Evolutionary conservation across 2,113 vertebrate species (phyloP).

Genomic region (Petrocephalus microphthalmus): DNA sequence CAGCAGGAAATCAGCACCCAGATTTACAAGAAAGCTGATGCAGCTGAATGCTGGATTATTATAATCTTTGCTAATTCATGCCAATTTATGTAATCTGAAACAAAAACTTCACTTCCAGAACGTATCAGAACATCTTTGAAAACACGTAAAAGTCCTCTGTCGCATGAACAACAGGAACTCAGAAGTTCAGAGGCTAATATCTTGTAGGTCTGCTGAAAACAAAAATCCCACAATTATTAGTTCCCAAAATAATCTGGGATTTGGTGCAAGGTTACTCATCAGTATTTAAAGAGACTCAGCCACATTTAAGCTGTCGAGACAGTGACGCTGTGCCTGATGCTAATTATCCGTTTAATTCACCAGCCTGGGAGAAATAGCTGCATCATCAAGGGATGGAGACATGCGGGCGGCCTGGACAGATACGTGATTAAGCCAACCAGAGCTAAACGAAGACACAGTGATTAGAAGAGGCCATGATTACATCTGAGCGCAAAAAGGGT

Average conservation of each 20-base stretch:
- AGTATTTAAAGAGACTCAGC: not conserved
- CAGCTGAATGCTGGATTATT: not conserved
- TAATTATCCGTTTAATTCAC: constrained; percentile 11
- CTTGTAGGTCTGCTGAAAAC: not conserved
- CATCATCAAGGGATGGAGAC: not conserved
- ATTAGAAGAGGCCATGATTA: not conserved
- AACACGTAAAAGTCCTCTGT: not conserved
- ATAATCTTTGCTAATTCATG: not conserved
- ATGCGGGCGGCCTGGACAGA: not conserved
- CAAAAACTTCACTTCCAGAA: not conserved
- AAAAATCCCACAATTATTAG: not conserved
- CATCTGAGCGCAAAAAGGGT: not conserved
- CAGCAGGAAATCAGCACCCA: not conserved
- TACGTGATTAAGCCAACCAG: not conserved
- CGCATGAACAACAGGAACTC: not conserved
- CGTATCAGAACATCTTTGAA: not conserved
- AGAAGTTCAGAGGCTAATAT: not conserved
- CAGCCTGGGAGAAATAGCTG: not conserved
- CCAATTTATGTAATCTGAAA: not conserved
- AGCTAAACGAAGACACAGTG: not conserved
- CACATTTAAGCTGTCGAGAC: not conserved
- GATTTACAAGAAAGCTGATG: not conserved
- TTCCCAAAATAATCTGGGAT: not conserved
- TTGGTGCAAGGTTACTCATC: not conserved
- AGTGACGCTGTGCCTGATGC: not conserved